These are phyloP conservation scores for Dasypogon diadema DNA, from an alignment of 2,888 invertebrate genomes.

Conservation along the genomic window DNA sequence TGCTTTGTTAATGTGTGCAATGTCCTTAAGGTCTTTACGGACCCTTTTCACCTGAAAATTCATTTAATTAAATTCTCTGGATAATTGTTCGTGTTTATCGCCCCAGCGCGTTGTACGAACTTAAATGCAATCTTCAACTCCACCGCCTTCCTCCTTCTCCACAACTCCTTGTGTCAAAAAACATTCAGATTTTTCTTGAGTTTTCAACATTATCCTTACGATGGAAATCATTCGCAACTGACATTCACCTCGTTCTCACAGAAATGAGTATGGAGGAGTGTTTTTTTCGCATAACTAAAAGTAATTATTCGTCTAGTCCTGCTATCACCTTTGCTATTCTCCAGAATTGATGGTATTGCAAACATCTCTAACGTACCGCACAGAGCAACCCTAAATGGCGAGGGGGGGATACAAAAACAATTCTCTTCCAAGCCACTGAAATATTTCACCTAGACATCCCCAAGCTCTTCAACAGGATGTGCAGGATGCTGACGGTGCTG, in stretches of 20 bases:
- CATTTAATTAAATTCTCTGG: conserved; percentile 28
- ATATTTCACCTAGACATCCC: background rate
- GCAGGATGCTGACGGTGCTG: background rate
- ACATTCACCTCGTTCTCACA: background rate
- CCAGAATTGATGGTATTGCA: background rate
- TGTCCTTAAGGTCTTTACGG: background rate
- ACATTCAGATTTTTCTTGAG: background rate
- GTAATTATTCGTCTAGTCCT: conserved; percentile 18
- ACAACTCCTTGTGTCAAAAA: background rate
- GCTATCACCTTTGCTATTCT: background rate
- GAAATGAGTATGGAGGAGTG: background rate
- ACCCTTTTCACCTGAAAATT: conserved; percentile 20
- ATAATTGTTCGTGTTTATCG: background rate
- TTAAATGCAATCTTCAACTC: background rate
- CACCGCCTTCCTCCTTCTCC: no score
- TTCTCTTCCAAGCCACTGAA: conserved; percentile 3
- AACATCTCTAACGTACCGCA: background rate
- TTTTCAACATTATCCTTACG: background rate
- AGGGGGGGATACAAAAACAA: conserved; percentile 10
- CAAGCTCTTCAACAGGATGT: no score
- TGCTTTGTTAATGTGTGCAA: no score
- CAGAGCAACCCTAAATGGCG: background rate
- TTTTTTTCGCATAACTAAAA: conserved; percentile 15
- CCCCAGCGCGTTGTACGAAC: background rate
- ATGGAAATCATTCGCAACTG: background rate